A percentile compares a stretch with the other conserved stretches of the same genome.
Conservation (phyloP, 2,113 vertebrate species). For the Chroicocephalus ridibundus region DNA sequence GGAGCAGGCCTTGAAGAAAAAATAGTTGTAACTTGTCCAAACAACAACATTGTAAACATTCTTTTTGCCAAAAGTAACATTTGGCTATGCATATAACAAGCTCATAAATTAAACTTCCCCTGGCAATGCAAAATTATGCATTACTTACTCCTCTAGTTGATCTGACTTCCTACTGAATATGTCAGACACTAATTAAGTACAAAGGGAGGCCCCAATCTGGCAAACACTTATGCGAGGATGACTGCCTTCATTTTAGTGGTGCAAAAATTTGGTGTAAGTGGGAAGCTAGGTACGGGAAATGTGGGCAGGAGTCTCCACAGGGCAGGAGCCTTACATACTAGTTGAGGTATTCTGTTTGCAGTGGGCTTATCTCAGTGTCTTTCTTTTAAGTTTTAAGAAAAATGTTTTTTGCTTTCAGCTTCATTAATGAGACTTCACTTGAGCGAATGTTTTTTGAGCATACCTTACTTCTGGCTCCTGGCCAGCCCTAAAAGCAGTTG, state of each 20-base stretch:
- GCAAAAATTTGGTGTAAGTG: neutral
- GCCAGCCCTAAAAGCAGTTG: constrained; percentile 25
- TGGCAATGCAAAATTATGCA: neutral
- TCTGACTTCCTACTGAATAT: constrained; percentile 1
- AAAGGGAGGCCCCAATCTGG: neutral
- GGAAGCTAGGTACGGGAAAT: neutral
- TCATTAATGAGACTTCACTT: constrained; percentile 36
- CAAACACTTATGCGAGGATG: accelerated
- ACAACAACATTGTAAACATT: neutral
- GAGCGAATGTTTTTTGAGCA: neutral
- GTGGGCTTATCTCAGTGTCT: neutral
- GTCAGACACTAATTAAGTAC: neutral
- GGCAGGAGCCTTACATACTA: neutral
- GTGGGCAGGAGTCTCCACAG: neutral
- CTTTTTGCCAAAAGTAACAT: constrained; percentile 28
- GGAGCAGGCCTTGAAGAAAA: neutral
- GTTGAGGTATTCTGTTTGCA: neutral
- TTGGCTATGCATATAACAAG: neutral
- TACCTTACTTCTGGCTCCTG: constrained; percentile 28
- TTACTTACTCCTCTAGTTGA: neutral
- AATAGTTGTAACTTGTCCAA: constrained; percentile 1
- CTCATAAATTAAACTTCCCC: neutral
- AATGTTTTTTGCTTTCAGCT: neutral
- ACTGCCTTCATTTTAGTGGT: neutral
- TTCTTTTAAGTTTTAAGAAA: constrained; percentile 3